These are phyloP conservation scores for Geophilus truncorum DNA, from an alignment of 2,888 invertebrate species.

Conservation along the genomic window DNA sequence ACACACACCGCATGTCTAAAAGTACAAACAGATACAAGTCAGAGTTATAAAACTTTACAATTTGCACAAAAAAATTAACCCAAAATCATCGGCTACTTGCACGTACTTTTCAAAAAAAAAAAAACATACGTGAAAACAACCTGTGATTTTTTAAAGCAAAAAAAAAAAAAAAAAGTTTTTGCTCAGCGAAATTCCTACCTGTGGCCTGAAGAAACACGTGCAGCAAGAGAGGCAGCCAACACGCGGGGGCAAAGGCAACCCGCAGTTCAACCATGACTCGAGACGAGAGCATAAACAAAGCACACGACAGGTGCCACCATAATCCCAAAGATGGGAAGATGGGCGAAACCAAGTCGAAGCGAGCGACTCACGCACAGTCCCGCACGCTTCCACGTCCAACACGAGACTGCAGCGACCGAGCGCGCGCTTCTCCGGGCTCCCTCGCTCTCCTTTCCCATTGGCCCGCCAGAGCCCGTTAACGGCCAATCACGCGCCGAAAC, in stretches of 20 bases:
- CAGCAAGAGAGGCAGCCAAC: neutral
- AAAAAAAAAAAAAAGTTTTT: no score
- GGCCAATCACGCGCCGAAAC: neutral
- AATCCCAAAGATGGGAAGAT: neutral
- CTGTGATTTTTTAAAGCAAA: no score
- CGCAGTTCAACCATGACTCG: neutral
- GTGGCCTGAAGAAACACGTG: neutral
- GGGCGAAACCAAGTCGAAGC: neutral
- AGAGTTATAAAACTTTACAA: no score
- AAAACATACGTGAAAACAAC: no score
- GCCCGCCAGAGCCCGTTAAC: neutral
- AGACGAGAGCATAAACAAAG: neutral
- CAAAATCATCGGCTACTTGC: no score
- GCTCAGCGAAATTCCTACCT: neutral
- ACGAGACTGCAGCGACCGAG: neutral
- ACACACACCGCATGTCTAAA: no score
- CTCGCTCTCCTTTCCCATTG: neutral
- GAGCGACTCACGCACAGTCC: neutral
- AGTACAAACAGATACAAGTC: no score
- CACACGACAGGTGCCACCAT: neutral
- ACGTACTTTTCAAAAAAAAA: no score
- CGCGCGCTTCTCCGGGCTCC: neutral
- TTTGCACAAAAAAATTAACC: no score
- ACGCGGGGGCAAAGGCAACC: neutral
- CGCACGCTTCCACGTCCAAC: neutral